Evolutionary conservation across 2,113 vertebrate species (phyloP).

Genomic region (Salminus brasiliensis): DNA sequence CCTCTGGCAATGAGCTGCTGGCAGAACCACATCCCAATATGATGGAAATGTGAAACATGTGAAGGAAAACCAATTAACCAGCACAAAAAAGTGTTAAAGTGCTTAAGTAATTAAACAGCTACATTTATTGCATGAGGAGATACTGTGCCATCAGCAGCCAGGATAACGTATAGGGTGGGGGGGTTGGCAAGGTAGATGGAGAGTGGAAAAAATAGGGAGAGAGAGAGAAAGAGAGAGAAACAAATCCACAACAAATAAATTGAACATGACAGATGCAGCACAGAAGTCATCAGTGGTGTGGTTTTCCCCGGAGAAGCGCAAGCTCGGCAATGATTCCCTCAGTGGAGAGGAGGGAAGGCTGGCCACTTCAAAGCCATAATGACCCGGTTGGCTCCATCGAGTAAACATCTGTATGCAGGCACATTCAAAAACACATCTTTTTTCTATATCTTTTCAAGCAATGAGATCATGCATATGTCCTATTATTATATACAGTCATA

Average conservation of each 20-base stretch:
- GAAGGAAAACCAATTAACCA: too few relatives aligned
- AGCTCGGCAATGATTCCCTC: not conserved
- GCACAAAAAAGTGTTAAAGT: too few relatives aligned
- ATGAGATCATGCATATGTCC: not conserved
- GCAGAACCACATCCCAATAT: too few relatives aligned
- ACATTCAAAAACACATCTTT: not conserved
- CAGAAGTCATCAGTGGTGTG: slow-evolving; percentile 1
- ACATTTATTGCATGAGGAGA: too few relatives aligned
- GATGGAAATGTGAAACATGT: too few relatives aligned
- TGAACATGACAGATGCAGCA: not conserved
- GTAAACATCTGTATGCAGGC: not conserved
- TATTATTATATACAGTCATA: too few relatives aligned
- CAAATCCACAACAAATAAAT: not conserved
- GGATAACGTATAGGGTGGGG: not conserved
- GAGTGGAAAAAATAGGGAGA: not conserved
- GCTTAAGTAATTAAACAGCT: too few relatives aligned
- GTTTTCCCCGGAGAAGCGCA: not conserved
- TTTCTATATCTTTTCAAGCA: not conserved
- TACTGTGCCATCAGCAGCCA: too few relatives aligned
- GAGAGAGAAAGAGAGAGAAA: not conserved
- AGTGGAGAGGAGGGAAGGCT: not conserved
- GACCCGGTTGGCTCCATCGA: not conserved
- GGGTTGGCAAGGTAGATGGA: not conserved
- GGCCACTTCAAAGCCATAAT: not conserved
- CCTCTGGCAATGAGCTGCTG: too few relatives aligned